phyloP scores from a whole-genome alignment of 1,140 invertebrate genomes.

The Riptortus pedestris region DNA sequence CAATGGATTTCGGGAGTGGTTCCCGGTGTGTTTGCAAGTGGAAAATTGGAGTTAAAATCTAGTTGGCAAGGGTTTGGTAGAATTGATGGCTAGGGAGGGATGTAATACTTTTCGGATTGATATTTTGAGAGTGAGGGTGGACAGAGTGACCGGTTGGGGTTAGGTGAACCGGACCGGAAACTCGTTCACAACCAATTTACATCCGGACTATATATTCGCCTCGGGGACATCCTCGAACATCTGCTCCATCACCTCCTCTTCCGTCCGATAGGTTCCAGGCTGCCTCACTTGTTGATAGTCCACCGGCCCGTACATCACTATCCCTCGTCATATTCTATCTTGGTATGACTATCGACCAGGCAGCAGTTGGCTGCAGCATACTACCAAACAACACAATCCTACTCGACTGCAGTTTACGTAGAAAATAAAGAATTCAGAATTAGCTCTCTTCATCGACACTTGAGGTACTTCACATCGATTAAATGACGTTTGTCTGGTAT shows the following conservation, averaged over 20 bases:
- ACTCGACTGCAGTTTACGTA: too few species aligned
- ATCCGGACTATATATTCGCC: slow-evolving; percentile 2
- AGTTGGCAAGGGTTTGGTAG: background rate
- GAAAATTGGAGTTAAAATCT: slow-evolving; percentile 8
- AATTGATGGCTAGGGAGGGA: background rate
- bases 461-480: too few species aligned
- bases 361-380: too few species aligned
- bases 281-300: background rate
- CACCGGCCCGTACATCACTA: too few species aligned
- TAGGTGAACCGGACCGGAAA: slow-evolving; percentile 1
- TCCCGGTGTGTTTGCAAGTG: background rate
- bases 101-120: slow-evolving; percentile 16
- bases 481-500: too few species aligned
- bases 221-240: slow-evolving; percentile 3
- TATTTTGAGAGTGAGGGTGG: slow-evolving; percentile 3
- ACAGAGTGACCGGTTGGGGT: slow-evolving; percentile 1
- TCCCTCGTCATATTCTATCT: too few species aligned
- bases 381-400: too few species aligned
- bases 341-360: too few species aligned
- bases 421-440: too few species aligned
- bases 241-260: background rate
- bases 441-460: too few species aligned
- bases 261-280: background rate
- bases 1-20: too few species aligned
- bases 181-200: slow-evolving; percentile 11